Conservation (phyloP, 2,888 invertebrate genomes). For the Eupithecia dodoneata region DNA sequence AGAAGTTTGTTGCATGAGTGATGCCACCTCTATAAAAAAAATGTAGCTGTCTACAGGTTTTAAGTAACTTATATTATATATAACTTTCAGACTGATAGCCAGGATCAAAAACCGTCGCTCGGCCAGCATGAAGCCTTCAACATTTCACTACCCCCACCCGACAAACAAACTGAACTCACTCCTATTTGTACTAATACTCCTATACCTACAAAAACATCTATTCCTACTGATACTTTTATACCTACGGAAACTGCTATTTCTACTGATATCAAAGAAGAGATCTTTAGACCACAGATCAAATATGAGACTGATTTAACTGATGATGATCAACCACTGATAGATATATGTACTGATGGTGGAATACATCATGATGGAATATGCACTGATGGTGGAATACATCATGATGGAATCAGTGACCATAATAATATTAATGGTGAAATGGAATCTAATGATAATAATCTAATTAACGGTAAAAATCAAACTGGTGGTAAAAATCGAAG, state of each 20-base stretch:
- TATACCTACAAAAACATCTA: not conserved
- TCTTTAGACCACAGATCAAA: constrained; percentile 35
- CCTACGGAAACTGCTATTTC: not conserved
- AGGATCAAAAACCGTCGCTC: not conserved
- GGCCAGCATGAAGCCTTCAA: not conserved
- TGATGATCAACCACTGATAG: constrained; percentile 47
- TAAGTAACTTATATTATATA: not conserved
- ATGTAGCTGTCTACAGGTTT: too few relatives aligned
- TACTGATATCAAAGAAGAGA: constrained; percentile 18
- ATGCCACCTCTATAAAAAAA: too few relatives aligned
- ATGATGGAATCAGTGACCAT: not conserved
- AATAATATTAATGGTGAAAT: not conserved
- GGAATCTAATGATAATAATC: not conserved
- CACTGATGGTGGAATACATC: constrained; percentile 5
- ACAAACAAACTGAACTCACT: not conserved
- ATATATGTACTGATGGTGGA: constrained; percentile 24
- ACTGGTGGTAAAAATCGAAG: not conserved
- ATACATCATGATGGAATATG: not conserved
- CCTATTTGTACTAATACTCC: not conserved
- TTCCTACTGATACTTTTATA: not conserved
- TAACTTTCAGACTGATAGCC: constrained; percentile 9
- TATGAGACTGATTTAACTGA: constrained; percentile 32
- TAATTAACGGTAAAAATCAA: constrained; percentile 1
- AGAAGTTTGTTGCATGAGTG: too few relatives aligned
- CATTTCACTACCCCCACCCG: constrained; percentile 11